These are phyloP conservation scores for Atrichornis clamosus DNA, from an alignment of 2,113 vertebrate species.

Conservation along the genomic window DNA sequence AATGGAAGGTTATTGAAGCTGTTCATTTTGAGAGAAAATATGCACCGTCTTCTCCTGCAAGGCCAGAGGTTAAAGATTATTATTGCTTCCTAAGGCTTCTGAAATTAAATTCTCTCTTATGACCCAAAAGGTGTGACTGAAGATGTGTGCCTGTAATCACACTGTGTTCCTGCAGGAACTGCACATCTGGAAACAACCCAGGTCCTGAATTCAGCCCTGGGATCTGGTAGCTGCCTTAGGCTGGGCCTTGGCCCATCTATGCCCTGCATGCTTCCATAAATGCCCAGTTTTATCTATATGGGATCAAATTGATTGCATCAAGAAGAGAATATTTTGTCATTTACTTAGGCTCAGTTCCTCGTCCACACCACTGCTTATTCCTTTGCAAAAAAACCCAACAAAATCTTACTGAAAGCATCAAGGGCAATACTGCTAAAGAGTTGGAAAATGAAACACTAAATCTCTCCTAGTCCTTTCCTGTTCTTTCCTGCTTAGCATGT, in stretches of 20 bases:
- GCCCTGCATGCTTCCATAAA: background rate
- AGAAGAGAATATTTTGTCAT: background rate
- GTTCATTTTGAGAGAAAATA: slow-evolving; percentile 18
- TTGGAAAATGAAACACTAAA: background rate
- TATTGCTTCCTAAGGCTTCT: background rate
- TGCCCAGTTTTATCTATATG: background rate
- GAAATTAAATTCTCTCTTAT: slow-evolving; percentile 13
- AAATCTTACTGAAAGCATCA: background rate
- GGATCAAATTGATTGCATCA: background rate
- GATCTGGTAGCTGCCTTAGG: background rate
- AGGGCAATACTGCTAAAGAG: background rate
- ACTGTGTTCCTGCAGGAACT: background rate
- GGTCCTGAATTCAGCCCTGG: background rate
- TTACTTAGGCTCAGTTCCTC: background rate
- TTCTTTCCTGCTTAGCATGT: background rate
- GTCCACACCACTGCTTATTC: background rate
- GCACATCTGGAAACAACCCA: background rate
- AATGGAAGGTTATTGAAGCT: background rate
- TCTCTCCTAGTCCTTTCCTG: background rate
- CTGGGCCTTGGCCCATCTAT: background rate
- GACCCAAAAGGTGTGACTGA: background rate
- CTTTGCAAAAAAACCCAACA: background rate
- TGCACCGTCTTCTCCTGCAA: background rate
- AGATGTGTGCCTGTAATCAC: background rate
- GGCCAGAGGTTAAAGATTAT: slow-evolving; percentile 41